A percentile compares a stretch with the other conserved stretches of the same genome.
Evolutionary conservation across 2,113 vertebrate genomes (phyloP).

Genomic region (Anhinga anhinga): DNA sequence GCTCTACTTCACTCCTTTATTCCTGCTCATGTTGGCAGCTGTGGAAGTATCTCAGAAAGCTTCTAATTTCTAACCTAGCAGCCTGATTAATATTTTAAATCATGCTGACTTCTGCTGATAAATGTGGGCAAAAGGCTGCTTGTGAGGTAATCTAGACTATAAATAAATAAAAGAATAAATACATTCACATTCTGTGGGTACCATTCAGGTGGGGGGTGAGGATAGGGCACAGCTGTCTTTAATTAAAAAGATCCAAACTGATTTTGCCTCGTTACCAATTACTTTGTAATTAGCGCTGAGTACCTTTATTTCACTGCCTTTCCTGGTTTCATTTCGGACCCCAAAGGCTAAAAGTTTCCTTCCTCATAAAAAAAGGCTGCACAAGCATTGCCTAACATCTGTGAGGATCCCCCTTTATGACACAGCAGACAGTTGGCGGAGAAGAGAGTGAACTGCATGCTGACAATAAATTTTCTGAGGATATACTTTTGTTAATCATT

Average conservation of each 20-base stretch:
- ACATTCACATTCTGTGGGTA: neutral
- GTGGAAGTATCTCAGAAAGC: neutral
- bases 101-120: neutral
- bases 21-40: neutral
- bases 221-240: neutral
- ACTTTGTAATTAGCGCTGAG: neutral
- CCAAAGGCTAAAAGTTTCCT: neutral
- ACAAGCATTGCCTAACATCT: neutral
- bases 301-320: neutral
- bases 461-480: neutral
- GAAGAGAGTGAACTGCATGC: neutral
- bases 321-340: neutral
- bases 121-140: neutral
- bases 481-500: neutral
- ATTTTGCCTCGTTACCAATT: neutral
- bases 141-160: neutral
- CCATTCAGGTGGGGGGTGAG: neutral
- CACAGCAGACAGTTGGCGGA: neutral
- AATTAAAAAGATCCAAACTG: neutral
- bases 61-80: neutral
- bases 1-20: neutral
- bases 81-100: neutral
- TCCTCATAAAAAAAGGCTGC: neutral
- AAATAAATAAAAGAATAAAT: neutral
- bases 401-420: neutral